A percentile compares a stretch with the other conserved stretches of the same genome.
These are phyloP conservation scores for Drosophila ogumai DNA, from an alignment of 1,140 invertebrate species.

Conservation along the genomic window DNA sequence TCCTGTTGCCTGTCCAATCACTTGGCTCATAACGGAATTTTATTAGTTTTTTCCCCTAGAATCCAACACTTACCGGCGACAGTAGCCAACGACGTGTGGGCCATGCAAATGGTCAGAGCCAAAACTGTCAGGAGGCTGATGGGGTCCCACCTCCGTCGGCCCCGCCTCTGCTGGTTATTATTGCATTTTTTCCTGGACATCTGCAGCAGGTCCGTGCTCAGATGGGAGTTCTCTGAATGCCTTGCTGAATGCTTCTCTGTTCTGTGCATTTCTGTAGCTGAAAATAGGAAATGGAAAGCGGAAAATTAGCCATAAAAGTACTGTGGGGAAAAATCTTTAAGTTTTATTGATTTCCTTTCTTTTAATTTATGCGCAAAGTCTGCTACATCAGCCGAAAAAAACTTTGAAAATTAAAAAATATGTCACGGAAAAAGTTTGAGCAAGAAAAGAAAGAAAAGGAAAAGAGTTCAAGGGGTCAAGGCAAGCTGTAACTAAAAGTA, in stretches of 20 bases:
- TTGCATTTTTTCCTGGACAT: slow-evolving; percentile 69
- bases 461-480: slow-evolving; percentile 37
- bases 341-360: slow-evolving; percentile 55
- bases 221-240: slow-evolving; percentile 29
- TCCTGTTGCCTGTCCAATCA: slow-evolving; percentile 62
- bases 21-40: slow-evolving; percentile 75
- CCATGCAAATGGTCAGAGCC: slow-evolving; percentile 67
- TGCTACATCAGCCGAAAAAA: slow-evolving; percentile 40
- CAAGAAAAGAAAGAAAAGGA: slow-evolving; percentile 23
- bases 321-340: slow-evolving; percentile 1
- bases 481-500: slow-evolving; percentile 10
- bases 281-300: slow-evolving; percentile 17
- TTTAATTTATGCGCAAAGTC: slow-evolving; percentile 64
- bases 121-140: slow-evolving; percentile 66
- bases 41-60: slow-evolving; percentile 54
- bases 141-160: slow-evolving; percentile 46
- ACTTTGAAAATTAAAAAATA: slow-evolving; percentile 51
- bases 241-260: slow-evolving; percentile 34
- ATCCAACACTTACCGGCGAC: slow-evolving; percentile 77
- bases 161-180: slow-evolving; percentile 68
- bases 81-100: slow-evolving; percentile 56
- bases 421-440: slow-evolving; percentile 8
- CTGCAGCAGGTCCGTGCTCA: slow-evolving; percentile 59
- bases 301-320: background rate
- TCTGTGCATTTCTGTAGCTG: slow-evolving; percentile 62